Evolutionary conservation across 1,140 invertebrate genomes (phyloP).

Genomic region (Drosophila rufa): DNA sequence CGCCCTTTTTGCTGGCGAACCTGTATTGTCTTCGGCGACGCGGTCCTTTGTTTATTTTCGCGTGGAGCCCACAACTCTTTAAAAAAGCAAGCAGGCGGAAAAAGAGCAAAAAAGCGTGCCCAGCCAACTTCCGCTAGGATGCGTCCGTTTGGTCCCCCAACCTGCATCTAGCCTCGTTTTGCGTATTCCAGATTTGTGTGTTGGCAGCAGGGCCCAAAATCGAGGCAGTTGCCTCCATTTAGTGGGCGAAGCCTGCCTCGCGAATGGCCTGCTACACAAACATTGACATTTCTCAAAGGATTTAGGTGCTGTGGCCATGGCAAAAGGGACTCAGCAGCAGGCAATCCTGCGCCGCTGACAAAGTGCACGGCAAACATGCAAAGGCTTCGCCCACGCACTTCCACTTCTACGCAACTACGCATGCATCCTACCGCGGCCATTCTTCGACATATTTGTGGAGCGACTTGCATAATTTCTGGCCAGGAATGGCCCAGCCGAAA

Average conservation of each 20-base stretch:
- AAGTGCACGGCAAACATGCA: slow-evolving; percentile 74
- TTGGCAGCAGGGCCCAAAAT: slow-evolving; percentile 29
- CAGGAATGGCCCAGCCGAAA: slow-evolving; percentile 12
- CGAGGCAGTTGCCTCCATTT: slow-evolving; percentile 55
- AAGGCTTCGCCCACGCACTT: slow-evolving; percentile 23
- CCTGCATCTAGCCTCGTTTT: slow-evolving; percentile 1
- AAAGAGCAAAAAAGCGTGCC: slow-evolving; percentile 60
- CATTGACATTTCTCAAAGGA: slow-evolving; percentile 79
- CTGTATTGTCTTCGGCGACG: slow-evolving; percentile 49
- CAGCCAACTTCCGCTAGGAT: slow-evolving; percentile 68
- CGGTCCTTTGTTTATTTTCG: slow-evolving; percentile 61
- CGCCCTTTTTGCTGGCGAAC: slow-evolving; percentile 8
- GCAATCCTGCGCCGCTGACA: slow-evolving; percentile 46
- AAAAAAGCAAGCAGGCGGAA: slow-evolving; percentile 63
- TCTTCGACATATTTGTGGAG: slow-evolving; percentile 58
- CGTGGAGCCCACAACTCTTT: slow-evolving; percentile 57
- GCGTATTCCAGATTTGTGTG: slow-evolving; percentile 56
- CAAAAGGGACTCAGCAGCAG: slow-evolving; percentile 40
- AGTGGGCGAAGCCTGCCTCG: slow-evolving; percentile 49
- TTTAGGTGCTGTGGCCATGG: slow-evolving; percentile 63
- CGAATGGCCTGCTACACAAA: slow-evolving; percentile 60
- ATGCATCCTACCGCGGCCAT: slow-evolving; percentile 29
- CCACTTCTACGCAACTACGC: slow-evolving; percentile 9
- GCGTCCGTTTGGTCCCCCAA: slow-evolving; percentile 22
- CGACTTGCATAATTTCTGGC: slow-evolving; percentile 60